Base-by-base conservation (phyloP, 2,888 invertebrate species). In the Gastrophysa polygoni region DNA sequence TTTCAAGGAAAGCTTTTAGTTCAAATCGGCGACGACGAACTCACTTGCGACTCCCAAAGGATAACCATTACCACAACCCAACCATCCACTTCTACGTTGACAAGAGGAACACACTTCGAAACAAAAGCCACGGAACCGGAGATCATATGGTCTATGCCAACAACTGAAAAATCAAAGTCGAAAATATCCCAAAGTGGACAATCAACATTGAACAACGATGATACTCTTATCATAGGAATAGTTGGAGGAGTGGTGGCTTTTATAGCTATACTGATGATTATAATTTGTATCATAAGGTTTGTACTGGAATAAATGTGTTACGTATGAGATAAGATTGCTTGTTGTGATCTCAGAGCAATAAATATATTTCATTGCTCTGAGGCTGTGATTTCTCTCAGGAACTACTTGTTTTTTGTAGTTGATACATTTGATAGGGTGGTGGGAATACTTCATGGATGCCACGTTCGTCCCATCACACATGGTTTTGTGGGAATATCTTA, bases 161-260 rank as follows among this genome's bases (percentile, higher is more conserved):
- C 89, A 0, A 87, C 87, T 34, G 84, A 89, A 61, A 83, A 87
- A 20, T 81, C 85, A 72, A 83, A 83, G 75, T 82, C 82, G 0
- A 89, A 88, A 80, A 85, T 85, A 47, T 86, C 86, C 11, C 85
- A 83, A 24, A 79, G 84, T 1, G 85, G 85, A 1, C 84, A 85
- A 61, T 84, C 85, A 7, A 82, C 89, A 0, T 86, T 92, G 10
- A 90, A 87, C 58, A 95, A 94, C 73, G 95, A 96, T 73, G 95
- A 95, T 72, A 95, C 94, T 3, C 83, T 96, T n/a, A 95, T 96
- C 55, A 95, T 96, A 63, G 94, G 94, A n/a, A 95, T 96, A 69
- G 95, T 95, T 0, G 95, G 95, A 0, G 95, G 95, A 1, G 95
- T 95, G 0, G 94, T 96, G 0, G 93, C 92, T 1, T 93, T 96